phyloP scores from a whole-genome alignment of 2,797 vertebrate species.

The Myoxocephalus aenaeus region DNA sequence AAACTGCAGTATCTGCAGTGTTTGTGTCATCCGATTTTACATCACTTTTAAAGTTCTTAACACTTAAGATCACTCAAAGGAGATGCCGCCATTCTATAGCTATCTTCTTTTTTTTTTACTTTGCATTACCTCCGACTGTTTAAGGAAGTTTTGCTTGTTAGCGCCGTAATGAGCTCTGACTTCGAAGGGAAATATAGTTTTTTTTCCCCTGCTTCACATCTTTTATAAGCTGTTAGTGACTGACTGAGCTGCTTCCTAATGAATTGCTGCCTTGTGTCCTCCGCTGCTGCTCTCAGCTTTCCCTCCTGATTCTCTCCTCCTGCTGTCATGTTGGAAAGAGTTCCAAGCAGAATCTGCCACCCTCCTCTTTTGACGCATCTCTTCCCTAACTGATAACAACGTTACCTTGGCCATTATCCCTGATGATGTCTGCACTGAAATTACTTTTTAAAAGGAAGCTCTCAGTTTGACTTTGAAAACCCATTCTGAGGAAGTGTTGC shows the following conservation, averaged over 20 bases:
- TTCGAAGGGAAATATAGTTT: conserved; percentile 46
- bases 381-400: conserved; percentile 58
- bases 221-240: conserved; percentile 64
- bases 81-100: conserved; percentile 21
- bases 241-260: conserved; percentile 72
- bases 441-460: conserved; percentile 53
- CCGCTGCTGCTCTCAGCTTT: conserved; percentile 51
- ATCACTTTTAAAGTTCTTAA: conserved; percentile 24
- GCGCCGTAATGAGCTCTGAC: conserved; percentile 64
- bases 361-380: conserved; percentile 60
- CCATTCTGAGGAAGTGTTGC: conserved; percentile 42
- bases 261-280: conserved; percentile 61
- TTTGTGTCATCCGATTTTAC: conserved; percentile 20
- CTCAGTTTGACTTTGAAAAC: conserved; percentile 62
- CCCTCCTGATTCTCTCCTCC: conserved; percentile 63
- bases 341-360: conserved; percentile 65
- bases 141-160: conserved; percentile 64
- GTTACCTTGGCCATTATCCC: conserved; percentile 68
- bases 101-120: conserved; percentile 55
- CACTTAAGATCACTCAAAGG: not conserved
- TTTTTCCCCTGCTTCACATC: conserved; percentile 39
- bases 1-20: conserved; percentile 10
- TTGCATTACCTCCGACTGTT: conserved; percentile 54
- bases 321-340: conserved; percentile 72
- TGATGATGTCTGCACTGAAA: conserved; percentile 46